phyloP scores from a whole-genome alignment of 2,113 vertebrate genomes.

The Dascyllus trimaculatus region DNA sequence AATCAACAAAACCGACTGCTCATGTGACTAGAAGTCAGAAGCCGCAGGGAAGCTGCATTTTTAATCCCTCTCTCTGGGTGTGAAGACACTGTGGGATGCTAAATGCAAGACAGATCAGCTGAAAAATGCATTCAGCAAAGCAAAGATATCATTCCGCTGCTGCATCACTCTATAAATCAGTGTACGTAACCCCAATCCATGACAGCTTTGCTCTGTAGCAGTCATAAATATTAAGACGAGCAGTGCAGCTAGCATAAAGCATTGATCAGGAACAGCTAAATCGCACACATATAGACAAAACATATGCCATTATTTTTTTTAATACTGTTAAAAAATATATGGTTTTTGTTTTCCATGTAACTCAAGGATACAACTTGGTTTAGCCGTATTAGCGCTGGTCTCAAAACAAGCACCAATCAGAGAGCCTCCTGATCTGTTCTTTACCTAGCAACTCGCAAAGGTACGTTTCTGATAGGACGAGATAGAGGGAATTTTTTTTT shows the following conservation, averaged over 20 bases:
- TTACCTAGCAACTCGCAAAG: not conserved
- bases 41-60: not conserved
- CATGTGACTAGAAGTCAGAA: constrained; percentile 2
- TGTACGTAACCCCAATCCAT: not conserved
- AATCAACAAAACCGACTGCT: constrained; percentile 25
- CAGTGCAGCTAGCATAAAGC: no score
- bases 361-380: no score
- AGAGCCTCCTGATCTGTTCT: not conserved
- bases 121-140: not conserved
- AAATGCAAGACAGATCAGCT: constrained; percentile 1
- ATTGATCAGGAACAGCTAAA: not conserved
- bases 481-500: not conserved
- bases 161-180: not conserved
- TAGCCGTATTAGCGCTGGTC: no score
- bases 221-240: not conserved
- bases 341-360: no score
- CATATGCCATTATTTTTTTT: no score
- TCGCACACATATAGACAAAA: not conserved
- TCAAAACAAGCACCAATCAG: not conserved
- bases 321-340: no score
- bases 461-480: not conserved
- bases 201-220: not conserved
- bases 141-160: not conserved
- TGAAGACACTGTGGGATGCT: not conserved
- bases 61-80: constrained; percentile 7